Percentiles rank a stretch among this genome's conserved stretches.
Conservation (phyloP, 2,797 vertebrate genomes). For the Valencia hispanica region DNA sequence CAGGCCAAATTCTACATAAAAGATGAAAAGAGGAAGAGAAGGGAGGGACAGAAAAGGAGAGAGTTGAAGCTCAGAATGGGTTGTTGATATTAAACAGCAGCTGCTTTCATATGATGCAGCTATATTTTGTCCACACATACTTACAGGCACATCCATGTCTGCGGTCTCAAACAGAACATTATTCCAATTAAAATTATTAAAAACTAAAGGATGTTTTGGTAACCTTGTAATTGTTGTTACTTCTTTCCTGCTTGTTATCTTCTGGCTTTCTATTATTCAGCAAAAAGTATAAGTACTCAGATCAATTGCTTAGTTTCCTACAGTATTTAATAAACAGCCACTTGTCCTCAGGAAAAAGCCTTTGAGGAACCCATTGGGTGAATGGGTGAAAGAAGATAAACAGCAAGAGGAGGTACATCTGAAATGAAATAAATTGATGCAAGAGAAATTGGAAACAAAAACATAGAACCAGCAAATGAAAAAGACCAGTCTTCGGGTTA, state of each 20-base stretch:
- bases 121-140: conserved; percentile 19
- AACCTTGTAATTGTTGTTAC: conserved; percentile 3
- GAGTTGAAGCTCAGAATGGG: conserved; percentile 52
- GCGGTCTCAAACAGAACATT: conserved; percentile 49
- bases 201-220: conserved; percentile 67
- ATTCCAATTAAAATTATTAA: conserved; percentile 75
- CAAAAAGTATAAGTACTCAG: conserved; percentile 58
- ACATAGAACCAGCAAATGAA: conserved; percentile 19
- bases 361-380: conserved; percentile 54
- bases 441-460: conserved; percentile 23
- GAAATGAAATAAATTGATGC: conserved; percentile 13
- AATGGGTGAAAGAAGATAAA: conserved; percentile 32
- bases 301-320: conserved; percentile 74
- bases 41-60: conserved; percentile 34
- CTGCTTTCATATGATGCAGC: conserved; percentile 51
- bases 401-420: conserved; percentile 5
- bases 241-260: conserved; percentile 6
- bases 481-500: too few relatives aligned
- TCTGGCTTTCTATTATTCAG: conserved; percentile 25
- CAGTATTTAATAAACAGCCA: conserved; percentile 75
- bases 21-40: conserved; percentile 49
- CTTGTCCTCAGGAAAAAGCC: conserved; percentile 72
- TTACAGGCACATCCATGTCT: conserved; percentile 22
- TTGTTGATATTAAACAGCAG: conserved; percentile 67
- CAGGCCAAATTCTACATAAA: conserved; percentile 60